Conservation (phyloP, 2,888 invertebrate species). For the Dolichopus griseipennis region DNA sequence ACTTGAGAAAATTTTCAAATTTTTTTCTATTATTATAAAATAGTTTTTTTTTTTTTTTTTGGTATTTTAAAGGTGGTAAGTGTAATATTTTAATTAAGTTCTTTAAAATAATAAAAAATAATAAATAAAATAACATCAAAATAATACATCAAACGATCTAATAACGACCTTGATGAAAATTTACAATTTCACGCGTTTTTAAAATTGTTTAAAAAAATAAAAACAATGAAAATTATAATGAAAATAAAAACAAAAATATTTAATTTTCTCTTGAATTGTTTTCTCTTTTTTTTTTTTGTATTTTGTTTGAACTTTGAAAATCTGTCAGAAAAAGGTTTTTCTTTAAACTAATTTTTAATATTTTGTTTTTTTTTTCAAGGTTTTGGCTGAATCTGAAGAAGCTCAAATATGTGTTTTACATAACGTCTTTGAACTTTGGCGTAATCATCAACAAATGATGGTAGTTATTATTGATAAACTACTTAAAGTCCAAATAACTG, state of each 20-base stretch:
- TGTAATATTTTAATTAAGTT: too few species aligned
- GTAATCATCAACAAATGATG: constrained; percentile 93
- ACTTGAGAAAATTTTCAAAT: too few species aligned
- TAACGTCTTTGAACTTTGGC: constrained; percentile 93
- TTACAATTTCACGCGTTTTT: constrained; percentile 1
- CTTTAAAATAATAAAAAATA: too few species aligned
- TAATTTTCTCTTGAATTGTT: not conserved
- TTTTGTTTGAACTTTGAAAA: too few species aligned
- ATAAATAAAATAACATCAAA: too few species aligned
- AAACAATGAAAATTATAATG: not conserved
- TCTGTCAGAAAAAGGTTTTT: too few species aligned
- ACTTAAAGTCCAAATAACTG: constrained; percentile 93
- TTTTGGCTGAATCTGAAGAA: constrained; percentile 86
- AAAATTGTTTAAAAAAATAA: not conserved
- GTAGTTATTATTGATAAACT: constrained; percentile 93
- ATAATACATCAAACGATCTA: too few species aligned
- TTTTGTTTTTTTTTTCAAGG: constrained; percentile 46
- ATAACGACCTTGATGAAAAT: not conserved
- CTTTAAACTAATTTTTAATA: too few species aligned
- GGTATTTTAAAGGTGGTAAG: not conserved
- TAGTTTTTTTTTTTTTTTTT: not conserved
- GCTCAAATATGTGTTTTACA: constrained; percentile 89
- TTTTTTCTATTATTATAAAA: too few species aligned
- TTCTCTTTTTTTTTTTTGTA: too few species aligned
- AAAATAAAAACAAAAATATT: not conserved